Evolutionary conservation across 1,140 invertebrate species (phyloP).

Genomic region (Bombus superbus): DNA sequence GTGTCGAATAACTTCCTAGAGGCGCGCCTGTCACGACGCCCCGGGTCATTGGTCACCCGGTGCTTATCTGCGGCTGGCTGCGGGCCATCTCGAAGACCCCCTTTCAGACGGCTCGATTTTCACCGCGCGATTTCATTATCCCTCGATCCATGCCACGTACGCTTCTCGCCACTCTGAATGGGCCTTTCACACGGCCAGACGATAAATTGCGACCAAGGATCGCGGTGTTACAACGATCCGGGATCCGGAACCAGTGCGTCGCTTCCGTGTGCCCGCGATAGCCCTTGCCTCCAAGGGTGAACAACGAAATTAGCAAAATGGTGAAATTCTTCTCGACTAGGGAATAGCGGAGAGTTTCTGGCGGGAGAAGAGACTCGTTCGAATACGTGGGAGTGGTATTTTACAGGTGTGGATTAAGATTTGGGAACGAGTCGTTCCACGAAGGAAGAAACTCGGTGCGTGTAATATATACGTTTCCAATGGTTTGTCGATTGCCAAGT

Average conservation of each 20-base stretch:
- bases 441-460: too few species aligned
- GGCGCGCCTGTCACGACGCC: constrained; percentile 79
- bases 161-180: constrained; percentile 15
- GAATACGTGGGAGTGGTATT: not conserved
- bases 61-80: constrained; percentile 71
- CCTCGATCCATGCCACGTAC: not conserved
- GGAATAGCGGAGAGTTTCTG: not conserved
- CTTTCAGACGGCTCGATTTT: constrained; percentile 43
- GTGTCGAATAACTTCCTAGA: constrained; percentile 78
- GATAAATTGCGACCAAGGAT: constrained; percentile 33
- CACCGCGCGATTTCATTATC: constrained; percentile 53
- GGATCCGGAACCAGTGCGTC: not conserved
- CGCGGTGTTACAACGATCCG: constrained; percentile 7
- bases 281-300: too few species aligned
- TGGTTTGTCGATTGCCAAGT: too few species aligned
- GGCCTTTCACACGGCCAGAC: constrained; percentile 42
- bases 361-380: not conserved
- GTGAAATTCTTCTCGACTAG: not conserved
- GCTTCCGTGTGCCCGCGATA: constrained; percentile 7
- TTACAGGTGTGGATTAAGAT: too few species aligned
- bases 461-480: too few species aligned
- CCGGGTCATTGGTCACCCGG: constrained; percentile 76
- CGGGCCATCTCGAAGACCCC: constrained; percentile 53
- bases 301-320: too few species aligned
- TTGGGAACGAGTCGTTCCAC: too few species aligned